These are phyloP conservation scores for Archilochus colubris DNA, from an alignment of 2,113 vertebrate species.

Conservation along the genomic window DNA sequence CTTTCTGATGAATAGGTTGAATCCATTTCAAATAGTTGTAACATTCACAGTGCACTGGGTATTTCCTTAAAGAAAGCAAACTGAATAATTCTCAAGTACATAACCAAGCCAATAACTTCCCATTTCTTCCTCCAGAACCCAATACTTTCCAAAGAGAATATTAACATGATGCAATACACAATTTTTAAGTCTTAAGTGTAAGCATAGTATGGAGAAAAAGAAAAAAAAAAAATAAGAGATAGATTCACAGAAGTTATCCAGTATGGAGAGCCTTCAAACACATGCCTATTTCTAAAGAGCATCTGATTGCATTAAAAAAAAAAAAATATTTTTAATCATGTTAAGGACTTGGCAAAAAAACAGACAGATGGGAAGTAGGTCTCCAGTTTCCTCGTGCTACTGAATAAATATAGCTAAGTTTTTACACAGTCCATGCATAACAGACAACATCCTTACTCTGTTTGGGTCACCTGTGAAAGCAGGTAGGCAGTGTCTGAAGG, in stretches of 20 bases:
- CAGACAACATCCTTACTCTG: background rate
- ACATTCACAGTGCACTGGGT: conserved; percentile 12
- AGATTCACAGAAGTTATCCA: background rate
- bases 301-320: conserved; percentile 6
- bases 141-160: conserved; percentile 2
- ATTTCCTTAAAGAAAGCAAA: conserved; percentile 59
- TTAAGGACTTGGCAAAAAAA: conserved; percentile 6
- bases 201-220: background rate
- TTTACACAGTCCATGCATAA: background rate
- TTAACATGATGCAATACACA: background rate
- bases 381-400: background rate
- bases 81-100: conserved; percentile 26
- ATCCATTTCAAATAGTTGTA: conserved; percentile 58
- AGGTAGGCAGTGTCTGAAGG: background rate
- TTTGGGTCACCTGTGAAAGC: background rate
- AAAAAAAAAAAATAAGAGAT: fast-evolving
- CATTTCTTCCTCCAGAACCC: conserved; percentile 37
- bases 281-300: conserved; percentile 8
- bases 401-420: background rate
- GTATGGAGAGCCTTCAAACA: background rate
- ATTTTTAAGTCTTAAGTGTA: background rate
- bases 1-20: conserved; percentile 22
- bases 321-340: background rate
- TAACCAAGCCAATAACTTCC: conserved; percentile 39
- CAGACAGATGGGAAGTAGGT: background rate